phyloP scores from a whole-genome alignment of 2,888 invertebrate species.

The Andrena haemorrhoa region DNA sequence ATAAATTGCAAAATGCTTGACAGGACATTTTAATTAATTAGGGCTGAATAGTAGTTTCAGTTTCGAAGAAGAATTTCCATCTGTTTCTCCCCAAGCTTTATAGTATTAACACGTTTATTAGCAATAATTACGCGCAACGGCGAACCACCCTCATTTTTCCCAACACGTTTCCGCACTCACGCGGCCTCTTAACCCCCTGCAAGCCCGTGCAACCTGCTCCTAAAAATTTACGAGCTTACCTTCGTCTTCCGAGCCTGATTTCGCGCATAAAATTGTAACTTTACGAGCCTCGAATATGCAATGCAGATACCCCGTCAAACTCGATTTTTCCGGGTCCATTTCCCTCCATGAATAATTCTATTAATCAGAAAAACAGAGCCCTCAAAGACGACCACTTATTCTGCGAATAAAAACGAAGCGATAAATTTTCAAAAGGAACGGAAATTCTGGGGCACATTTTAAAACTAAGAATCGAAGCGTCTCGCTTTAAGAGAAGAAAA shows the following conservation, averaged over 20 bases:
- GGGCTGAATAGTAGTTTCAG: too few relatives aligned
- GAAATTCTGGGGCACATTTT: too few relatives aligned
- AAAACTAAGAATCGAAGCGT: background rate
- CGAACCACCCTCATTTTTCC: conserved; percentile 38
- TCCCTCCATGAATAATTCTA: background rate
- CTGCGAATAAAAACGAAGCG: too few relatives aligned
- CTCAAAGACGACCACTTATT: too few relatives aligned
- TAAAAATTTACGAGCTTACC: conserved; percentile 28
- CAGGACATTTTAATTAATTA: too few relatives aligned
- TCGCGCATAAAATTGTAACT: conserved; percentile 10
- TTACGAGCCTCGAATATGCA: background rate
- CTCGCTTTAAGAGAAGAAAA: background rate
- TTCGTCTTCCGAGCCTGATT: background rate
- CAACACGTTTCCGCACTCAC: conserved; percentile 54
- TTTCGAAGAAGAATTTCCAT: too few relatives aligned
- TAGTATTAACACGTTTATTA: conserved; percentile 42
- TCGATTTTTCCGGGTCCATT: background rate
- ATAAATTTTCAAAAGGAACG: too few relatives aligned
- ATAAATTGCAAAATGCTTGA: too few relatives aligned
- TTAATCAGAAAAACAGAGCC: background rate
- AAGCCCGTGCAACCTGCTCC: conserved; percentile 20
- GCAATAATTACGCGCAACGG: conserved; percentile 46
- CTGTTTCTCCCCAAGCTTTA: conserved; percentile 28
- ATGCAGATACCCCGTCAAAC: background rate
- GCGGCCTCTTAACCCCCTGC: conserved; percentile 45